A percentile compares a stretch with the other conserved stretches of the same genome.
phyloP scores from a whole-genome alignment of 2,113 vertebrate species.

The Podocnemis expansa region DNA sequence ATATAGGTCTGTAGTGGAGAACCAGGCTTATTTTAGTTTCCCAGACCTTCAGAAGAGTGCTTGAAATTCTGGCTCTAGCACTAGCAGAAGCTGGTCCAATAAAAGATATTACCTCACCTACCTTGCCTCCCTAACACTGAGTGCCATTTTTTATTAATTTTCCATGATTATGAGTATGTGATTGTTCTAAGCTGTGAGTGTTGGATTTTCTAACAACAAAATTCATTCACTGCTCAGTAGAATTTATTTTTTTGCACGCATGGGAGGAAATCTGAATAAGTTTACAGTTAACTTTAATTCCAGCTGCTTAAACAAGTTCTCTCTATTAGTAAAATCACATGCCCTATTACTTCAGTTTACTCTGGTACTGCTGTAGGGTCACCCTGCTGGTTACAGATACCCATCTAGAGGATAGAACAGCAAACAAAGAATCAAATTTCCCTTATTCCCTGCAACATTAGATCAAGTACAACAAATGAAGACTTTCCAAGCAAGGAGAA shows the following conservation, averaged over 20 bases:
- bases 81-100: neutral
- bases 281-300: neutral
- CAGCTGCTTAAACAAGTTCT: neutral
- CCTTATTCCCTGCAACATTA: neutral
- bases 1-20: neutral
- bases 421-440: neutral
- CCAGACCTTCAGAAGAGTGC: neutral
- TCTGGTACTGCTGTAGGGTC: neutral
- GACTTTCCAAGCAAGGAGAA: neutral
- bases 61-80: neutral
- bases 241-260: neutral
- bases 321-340: neutral
- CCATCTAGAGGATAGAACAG: neutral
- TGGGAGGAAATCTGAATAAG: neutral
- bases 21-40: neutral
- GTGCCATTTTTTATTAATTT: neutral
- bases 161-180: neutral
- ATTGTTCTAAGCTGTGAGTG: neutral
- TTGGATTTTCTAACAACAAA: neutral
- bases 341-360: neutral
- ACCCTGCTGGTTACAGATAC: neutral
- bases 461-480: neutral
- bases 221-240: neutral
- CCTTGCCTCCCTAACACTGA: neutral
- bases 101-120: neutral